Percentiles rank a stretch among this genome's conserved stretches.
phyloP scores from a whole-genome alignment of 2,888 invertebrate species.

The Aethes cnicana region DNA sequence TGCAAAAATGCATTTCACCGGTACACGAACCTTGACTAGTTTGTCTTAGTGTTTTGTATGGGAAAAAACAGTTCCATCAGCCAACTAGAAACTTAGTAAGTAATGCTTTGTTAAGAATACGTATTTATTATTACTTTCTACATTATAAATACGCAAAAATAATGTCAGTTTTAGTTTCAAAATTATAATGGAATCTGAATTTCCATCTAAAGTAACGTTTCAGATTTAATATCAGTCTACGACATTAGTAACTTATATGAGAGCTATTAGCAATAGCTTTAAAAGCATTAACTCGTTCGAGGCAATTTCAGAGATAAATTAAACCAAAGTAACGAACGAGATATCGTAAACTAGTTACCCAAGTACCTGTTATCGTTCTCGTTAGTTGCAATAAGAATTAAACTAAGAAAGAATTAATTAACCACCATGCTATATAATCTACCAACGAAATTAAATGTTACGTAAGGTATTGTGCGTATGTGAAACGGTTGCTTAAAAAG shows the following conservation, averaged over 20 bases:
- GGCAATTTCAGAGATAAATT: slow-evolving; percentile 16
- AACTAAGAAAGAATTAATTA: slow-evolving; percentile 27
- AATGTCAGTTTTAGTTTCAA: neutral
- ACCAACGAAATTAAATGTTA: slow-evolving; percentile 23
- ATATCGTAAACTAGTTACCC: slow-evolving; percentile 13
- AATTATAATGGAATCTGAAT: neutral
- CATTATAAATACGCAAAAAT: too few relatives aligned
- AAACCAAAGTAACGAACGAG: slow-evolving; percentile 8
- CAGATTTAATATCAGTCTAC: neutral
- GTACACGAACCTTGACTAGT: too few relatives aligned
- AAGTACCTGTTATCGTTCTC: slow-evolving; percentile 6
- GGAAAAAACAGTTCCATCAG: too few relatives aligned
- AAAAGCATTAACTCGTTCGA: slow-evolving; percentile 11
- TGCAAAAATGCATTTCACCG: neutral
- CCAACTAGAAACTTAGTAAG: too few relatives aligned
- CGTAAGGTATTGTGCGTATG: slow-evolving; percentile 25
- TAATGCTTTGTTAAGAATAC: too few relatives aligned
- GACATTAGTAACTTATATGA: neutral
- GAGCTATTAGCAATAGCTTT: slow-evolving; percentile 10
- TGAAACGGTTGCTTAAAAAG: slow-evolving; percentile 22
- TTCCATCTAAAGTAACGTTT: neutral
- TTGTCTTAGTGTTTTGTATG: too few relatives aligned
- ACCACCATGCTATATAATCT: slow-evolving; percentile 25
- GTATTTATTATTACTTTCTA: too few relatives aligned
- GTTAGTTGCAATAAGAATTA: slow-evolving; percentile 16